These are phyloP conservation scores for Protonibea diacanthus DNA, from an alignment of 2,797 vertebrate genomes.

Conservation along the genomic window DNA sequence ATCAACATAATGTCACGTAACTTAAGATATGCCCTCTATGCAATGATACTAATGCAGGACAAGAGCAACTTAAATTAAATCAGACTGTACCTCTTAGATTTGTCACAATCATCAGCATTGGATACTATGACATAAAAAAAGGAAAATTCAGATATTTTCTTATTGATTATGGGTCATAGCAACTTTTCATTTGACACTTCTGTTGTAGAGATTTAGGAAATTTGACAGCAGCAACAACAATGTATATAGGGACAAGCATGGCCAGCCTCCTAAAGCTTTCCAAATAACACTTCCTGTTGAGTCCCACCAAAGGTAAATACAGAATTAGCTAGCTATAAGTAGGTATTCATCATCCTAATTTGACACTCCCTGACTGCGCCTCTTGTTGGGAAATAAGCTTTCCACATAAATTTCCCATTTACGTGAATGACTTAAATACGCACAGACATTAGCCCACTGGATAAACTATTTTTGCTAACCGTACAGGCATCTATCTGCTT, in stretches of 20 bases:
- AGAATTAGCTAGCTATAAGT: too few relatives aligned
- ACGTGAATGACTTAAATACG: not conserved
- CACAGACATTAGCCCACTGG: not conserved
- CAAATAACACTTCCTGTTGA: not conserved
- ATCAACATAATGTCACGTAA: not conserved
- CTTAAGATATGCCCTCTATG: not conserved
- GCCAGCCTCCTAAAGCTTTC: not conserved
- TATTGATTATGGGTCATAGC: not conserved
- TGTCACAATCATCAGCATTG: not conserved
- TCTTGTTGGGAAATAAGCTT: not conserved
- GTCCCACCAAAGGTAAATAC: too few relatives aligned
- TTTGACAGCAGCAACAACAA: not conserved
- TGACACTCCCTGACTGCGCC: too few relatives aligned
- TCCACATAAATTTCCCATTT: not conserved
- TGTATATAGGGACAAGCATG: not conserved
- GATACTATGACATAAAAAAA: not conserved
- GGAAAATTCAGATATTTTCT: not conserved
- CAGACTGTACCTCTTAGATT: not conserved
- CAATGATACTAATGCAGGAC: not conserved
- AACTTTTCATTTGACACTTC: too few relatives aligned
- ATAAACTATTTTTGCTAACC: not conserved
- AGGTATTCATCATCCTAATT: too few relatives aligned
- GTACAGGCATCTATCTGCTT: too few relatives aligned
- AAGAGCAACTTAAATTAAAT: not conserved
- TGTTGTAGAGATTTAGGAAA: not conserved